phyloP scores from a whole-genome alignment of 2,797 vertebrate species.

The Petrocephalus schoutedeni region DNA sequence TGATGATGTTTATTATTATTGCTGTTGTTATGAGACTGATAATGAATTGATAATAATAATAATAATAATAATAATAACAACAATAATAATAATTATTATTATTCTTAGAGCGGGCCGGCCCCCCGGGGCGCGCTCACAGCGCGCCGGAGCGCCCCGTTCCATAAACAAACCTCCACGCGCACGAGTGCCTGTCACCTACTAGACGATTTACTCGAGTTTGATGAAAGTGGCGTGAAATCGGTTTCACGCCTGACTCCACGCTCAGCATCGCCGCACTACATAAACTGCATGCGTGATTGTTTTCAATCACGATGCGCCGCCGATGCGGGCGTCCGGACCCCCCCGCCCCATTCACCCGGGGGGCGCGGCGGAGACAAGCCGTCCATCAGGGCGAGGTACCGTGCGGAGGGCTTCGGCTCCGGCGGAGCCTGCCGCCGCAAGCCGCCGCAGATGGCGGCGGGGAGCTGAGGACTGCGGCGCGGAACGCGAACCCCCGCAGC shows the following conservation, averaged over 20 bases:
- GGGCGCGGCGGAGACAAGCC: slow-evolving; percentile 32
- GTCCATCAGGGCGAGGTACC: slow-evolving; percentile 38
- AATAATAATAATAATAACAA: not conserved
- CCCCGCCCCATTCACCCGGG: not conserved
- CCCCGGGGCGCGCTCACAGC: not conserved
- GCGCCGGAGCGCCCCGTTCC: not conserved
- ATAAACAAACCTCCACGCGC: slow-evolving; percentile 8
- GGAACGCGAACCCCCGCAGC: not conserved
- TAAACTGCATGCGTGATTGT: slow-evolving; percentile 47
- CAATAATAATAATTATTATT: not conserved
- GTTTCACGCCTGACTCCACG: slow-evolving; percentile 6
- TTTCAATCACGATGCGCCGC: slow-evolving; percentile 33
- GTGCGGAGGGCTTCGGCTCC: not conserved
- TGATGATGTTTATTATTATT: not conserved
- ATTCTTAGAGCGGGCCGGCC: not conserved
- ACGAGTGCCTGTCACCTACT: slow-evolving; percentile 6
- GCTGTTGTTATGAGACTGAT: not conserved
- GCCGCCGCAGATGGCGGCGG: not conserved
- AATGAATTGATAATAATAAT: not conserved
- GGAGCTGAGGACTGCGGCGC: not conserved
- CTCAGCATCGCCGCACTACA: slow-evolving; percentile 4
- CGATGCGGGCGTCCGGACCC: slow-evolving; percentile 15
- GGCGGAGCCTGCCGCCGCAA: not conserved
- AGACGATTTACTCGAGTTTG: slow-evolving; percentile 14
- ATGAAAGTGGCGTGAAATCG: slow-evolving; percentile 15